Evolutionary conservation across 2,888 invertebrate genomes (phyloP).

Genomic region (Candidula unifasciata): DNA sequence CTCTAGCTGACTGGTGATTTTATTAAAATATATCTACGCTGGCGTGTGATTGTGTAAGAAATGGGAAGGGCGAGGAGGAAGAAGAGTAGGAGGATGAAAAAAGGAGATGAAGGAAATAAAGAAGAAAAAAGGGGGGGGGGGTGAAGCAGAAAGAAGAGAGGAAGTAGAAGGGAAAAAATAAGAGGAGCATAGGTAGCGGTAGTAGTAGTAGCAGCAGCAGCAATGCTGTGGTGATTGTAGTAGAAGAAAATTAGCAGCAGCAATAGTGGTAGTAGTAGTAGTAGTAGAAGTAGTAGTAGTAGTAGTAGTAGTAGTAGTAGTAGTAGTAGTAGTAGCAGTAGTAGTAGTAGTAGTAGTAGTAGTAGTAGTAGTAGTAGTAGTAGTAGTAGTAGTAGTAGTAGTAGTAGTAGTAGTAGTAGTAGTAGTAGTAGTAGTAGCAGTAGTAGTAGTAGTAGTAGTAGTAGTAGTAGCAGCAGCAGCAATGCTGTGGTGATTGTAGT

Average conservation of each 20-base stretch:
- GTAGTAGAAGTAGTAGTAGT: conserved; percentile 26
- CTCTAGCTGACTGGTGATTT: no score
- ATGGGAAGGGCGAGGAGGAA: no score
- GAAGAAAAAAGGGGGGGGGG: no score
- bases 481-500: no score
- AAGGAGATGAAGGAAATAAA: no score
- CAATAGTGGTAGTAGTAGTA: not conserved
- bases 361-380: conserved; percentile 16
- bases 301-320: conserved; percentile 39
- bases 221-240: not conserved
- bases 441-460: not conserved
- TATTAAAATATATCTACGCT: no score
- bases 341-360: conserved; percentile 18
- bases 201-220: no score
- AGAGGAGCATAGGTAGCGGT: not conserved
- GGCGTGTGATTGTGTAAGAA: no score
- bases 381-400: conserved; percentile 17
- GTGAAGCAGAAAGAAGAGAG: not conserved
- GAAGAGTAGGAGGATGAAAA: no score
- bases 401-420: not conserved
- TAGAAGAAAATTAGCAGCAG: not conserved
- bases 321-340: conserved; percentile 31
- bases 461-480: not conserved
- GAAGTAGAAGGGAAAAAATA: not conserved
- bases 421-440: not conserved